These are phyloP conservation scores for Hassar affinis DNA, from an alignment of 2,113 vertebrate genomes.

Conservation along the genomic window DNA sequence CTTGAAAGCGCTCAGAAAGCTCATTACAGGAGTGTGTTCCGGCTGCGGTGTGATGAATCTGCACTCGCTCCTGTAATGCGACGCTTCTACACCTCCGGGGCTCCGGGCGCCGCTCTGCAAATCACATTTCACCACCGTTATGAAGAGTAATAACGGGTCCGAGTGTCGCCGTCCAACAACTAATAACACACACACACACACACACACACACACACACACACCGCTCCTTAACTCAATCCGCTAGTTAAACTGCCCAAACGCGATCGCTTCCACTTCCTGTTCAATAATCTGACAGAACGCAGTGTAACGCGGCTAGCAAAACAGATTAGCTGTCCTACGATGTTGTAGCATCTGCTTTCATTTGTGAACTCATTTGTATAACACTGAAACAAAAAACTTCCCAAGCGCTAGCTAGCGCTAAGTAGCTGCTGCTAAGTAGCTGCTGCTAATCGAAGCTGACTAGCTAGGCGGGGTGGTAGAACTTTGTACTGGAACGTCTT, in stretches of 20 bases:
- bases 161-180: neutral
- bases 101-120: constrained; percentile 32
- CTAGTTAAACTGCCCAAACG: neutral
- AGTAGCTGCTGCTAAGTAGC: neutral
- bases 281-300: neutral
- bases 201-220: constrained; percentile 11
- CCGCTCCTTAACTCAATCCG: neutral
- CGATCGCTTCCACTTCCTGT: neutral
- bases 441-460: too few relatives aligned
- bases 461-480: neutral
- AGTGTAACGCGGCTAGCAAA: neutral
- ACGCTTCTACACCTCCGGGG: constrained; percentile 28
- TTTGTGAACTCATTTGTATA: neutral
- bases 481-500: too few relatives aligned
- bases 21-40: constrained; percentile 46
- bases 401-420: neutral
- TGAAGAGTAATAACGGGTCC: constrained; percentile 27
- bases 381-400: neutral
- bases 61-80: constrained; percentile 31
- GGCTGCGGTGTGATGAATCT: constrained; percentile 40
- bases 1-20: constrained; percentile 36
- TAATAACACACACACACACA: neutral
- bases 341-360: neutral
- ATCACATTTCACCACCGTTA: constrained; percentile 41
- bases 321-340: neutral